These are phyloP conservation scores for Dicaeum eximium DNA, from an alignment of 2,113 vertebrate species.

Conservation along the genomic window DNA sequence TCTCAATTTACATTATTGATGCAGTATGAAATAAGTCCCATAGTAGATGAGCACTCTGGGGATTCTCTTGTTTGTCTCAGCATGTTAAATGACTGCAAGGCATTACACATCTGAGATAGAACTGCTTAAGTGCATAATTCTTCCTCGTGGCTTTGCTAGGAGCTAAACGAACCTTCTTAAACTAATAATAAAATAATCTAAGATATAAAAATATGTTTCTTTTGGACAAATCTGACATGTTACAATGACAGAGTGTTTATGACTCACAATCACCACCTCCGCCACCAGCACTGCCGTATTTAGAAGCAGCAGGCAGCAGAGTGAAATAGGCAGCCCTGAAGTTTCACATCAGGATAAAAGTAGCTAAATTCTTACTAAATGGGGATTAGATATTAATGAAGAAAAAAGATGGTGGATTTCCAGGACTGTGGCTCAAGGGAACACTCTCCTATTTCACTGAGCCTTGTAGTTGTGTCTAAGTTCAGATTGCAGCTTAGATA, in stretches of 20 bases:
- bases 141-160: conserved; percentile 60
- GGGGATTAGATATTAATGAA: conserved; percentile 63
- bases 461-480: conserved; percentile 60
- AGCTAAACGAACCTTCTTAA: conserved; percentile 70
- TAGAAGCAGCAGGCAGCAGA: conserved; percentile 69
- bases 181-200: conserved; percentile 73
- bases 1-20: conserved; percentile 80
- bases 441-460: conserved; percentile 52
- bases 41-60: conserved; percentile 74
- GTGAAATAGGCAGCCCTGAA: conserved; percentile 63
- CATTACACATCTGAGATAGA: conserved; percentile 61
- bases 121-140: conserved; percentile 44
- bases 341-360: conserved; percentile 72
- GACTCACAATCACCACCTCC: conserved; percentile 65
- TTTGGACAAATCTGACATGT: conserved; percentile 66
- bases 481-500: conserved; percentile 69
- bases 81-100: conserved; percentile 69
- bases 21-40: conserved; percentile 74
- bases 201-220: conserved; percentile 71
- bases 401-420: conserved; percentile 67
- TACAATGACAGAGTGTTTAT: conserved; percentile 70
- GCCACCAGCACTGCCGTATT: conserved; percentile 63
- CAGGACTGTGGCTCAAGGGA: conserved; percentile 62
- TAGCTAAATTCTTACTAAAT: conserved; percentile 64
- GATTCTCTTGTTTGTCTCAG: conserved; percentile 75